Percentiles rank a stretch among this genome's conserved stretches.
Evolutionary conservation across 2,797 vertebrate species (phyloP).

Genomic region (Crocodylus rhombifer): DNA sequence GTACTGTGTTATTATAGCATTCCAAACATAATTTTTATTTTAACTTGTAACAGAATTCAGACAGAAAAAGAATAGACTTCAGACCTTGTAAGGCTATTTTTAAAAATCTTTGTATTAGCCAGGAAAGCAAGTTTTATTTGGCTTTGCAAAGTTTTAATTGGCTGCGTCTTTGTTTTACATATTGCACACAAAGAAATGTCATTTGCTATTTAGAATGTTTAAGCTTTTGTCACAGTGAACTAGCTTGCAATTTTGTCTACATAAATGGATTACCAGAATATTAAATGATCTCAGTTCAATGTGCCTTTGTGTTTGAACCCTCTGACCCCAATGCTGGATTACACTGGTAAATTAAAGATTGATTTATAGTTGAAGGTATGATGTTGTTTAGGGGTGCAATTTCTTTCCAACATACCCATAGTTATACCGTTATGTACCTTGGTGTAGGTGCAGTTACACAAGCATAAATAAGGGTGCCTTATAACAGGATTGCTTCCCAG

Average conservation of each 20-base stretch:
- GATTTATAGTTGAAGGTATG: not conserved
- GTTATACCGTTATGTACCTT: not conserved
- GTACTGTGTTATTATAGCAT: not conserved
- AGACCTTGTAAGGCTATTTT: not conserved
- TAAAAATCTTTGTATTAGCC: conserved; percentile 12
- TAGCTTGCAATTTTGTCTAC: conserved; percentile 19
- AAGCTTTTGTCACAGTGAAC: conserved; percentile 10
- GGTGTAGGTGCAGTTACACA: not conserved
- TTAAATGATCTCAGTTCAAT: not conserved
- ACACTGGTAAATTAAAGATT: not conserved
- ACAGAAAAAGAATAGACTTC: conserved; percentile 35
- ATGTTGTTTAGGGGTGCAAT: not conserved
- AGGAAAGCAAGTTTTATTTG: conserved; percentile 39
- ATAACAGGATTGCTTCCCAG: not conserved
- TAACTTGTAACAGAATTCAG: conserved; percentile 32
- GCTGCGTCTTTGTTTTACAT: not conserved
- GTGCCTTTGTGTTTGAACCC: not conserved
- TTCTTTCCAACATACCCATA: not conserved
- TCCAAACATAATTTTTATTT: not conserved
- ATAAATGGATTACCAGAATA: not conserved
- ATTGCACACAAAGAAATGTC: not conserved
- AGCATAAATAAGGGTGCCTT: not conserved
- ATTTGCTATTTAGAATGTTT: too few species aligned
- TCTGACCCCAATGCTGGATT: not conserved
- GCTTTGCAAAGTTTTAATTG: conserved; percentile 7